phyloP scores from a whole-genome alignment of 2,888 invertebrate genomes.

The Beris chalybata region DNA sequence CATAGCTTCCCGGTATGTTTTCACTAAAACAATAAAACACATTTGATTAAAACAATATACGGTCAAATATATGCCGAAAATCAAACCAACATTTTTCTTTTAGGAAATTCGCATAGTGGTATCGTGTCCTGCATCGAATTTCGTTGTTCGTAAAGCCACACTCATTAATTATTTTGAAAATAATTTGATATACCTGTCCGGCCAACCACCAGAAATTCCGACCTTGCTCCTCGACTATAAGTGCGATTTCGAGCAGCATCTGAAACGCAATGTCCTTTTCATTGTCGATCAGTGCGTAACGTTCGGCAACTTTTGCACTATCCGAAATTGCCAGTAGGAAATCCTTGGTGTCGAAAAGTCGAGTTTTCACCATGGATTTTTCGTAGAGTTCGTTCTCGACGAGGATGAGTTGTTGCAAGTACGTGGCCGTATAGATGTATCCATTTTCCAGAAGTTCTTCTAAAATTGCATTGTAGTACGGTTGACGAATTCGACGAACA shows the following conservation, averaged over 20 bases:
- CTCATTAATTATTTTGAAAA: constrained; percentile 1
- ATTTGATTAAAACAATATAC: background rate
- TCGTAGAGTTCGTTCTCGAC: background rate
- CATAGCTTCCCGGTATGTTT: background rate
- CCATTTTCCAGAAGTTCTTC: constrained; percentile 17
- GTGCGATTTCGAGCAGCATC: constrained; percentile 7
- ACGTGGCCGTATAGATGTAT: background rate
- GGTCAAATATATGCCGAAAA: background rate
- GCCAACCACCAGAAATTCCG: constrained; percentile 7
- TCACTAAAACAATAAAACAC: background rate
- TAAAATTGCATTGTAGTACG: constrained; percentile 1
- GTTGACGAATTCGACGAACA: constrained; percentile 7
- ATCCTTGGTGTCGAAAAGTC: background rate
- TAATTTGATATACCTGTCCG: background rate
- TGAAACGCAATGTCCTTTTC: background rate
- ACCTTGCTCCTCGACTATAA: background rate
- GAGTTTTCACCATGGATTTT: background rate
- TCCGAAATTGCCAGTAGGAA: constrained; percentile 5
- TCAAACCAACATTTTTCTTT: background rate
- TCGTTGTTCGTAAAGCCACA: background rate
- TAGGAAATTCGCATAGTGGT: constrained; percentile 4
- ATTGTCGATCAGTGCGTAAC: background rate
- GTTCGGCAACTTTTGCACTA: background rate
- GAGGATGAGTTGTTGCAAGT: background rate
- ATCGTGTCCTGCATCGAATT: background rate